Evolutionary conservation across 2,113 vertebrate species (phyloP).

Genomic region (Nycticorax nycticorax): DNA sequence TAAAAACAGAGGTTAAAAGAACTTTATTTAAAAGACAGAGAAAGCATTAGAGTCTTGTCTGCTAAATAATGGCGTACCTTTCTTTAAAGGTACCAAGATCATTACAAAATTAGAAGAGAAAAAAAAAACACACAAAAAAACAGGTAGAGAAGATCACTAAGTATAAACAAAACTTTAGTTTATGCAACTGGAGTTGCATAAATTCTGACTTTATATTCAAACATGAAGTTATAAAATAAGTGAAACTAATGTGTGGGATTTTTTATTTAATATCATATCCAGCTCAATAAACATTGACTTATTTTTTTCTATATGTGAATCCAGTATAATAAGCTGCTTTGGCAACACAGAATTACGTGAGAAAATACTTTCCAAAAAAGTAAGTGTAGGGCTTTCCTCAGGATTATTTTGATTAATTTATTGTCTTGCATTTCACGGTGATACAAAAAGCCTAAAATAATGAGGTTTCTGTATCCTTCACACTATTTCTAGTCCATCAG

Average conservation of each 20-base stretch:
- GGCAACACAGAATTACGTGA: not conserved
- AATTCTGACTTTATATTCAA: not conserved
- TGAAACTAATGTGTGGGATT: fast-evolving
- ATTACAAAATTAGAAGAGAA: not conserved
- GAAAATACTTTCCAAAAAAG: not conserved
- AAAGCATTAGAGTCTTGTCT: not conserved
- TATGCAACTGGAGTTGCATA: not conserved
- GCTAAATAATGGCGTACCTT: not conserved
- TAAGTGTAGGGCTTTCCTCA: not conserved
- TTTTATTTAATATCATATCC: not conserved
- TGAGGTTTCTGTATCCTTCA: not conserved
- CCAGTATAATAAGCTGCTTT: not conserved
- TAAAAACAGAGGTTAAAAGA: not conserved
- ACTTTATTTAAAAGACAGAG: not conserved
- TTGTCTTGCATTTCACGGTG: not conserved
- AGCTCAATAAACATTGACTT: not conserved
- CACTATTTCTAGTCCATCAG: not conserved
- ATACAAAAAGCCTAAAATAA: constrained; percentile 20
- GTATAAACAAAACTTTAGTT: not conserved
- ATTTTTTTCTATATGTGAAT: not conserved
- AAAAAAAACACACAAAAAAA: not conserved
- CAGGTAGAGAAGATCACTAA: not conserved
- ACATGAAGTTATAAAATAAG: not conserved
- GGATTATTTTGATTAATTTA: constrained; percentile 26
- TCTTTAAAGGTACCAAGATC: not conserved